phyloP scores from a whole-genome alignment of 2,113 vertebrate species.

The Plestiodon gilberti region DNA sequence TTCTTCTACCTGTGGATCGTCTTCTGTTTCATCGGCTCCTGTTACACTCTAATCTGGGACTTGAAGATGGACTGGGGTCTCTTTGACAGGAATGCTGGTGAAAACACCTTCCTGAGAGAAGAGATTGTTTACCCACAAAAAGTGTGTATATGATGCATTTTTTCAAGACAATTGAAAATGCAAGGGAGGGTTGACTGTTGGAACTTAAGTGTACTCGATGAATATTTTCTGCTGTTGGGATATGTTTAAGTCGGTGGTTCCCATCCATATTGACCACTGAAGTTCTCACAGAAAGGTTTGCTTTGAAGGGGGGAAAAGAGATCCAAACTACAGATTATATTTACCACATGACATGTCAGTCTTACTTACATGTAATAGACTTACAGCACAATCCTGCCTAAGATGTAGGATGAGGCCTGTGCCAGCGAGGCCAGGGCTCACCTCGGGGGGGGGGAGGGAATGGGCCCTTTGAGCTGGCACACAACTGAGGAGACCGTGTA shows the following conservation, averaged over 20 bases:
- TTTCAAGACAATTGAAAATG: background rate
- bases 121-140: slow-evolving; percentile 99
- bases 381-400: too few relatives aligned
- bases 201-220: background rate
- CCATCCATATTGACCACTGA: background rate
- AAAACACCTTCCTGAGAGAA: slow-evolving; percentile 97
- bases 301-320: background rate
- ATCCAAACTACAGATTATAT: background rate
- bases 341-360: too few relatives aligned
- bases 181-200: background rate
- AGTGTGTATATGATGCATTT: slow-evolving; percentile 75
- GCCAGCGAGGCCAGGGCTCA: too few relatives aligned
- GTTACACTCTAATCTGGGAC: slow-evolving; percentile 98
- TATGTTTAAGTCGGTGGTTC: background rate
- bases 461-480: too few relatives aligned
- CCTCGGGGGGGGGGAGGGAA: too few relatives aligned
- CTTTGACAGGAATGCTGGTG: slow-evolving; percentile 95
- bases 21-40: slow-evolving; percentile 90
- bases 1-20: slow-evolving; percentile 97
- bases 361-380: too few relatives aligned
- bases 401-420: too few relatives aligned
- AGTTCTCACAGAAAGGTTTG: background rate
- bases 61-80: slow-evolving; percentile 99
- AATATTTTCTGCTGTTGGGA: background rate
- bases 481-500: too few relatives aligned